Evolutionary conservation across 2,888 invertebrate genomes (phyloP), one percentile per base, ranked within the genome.

Genomic region (Luperina nickerlii): DNA sequence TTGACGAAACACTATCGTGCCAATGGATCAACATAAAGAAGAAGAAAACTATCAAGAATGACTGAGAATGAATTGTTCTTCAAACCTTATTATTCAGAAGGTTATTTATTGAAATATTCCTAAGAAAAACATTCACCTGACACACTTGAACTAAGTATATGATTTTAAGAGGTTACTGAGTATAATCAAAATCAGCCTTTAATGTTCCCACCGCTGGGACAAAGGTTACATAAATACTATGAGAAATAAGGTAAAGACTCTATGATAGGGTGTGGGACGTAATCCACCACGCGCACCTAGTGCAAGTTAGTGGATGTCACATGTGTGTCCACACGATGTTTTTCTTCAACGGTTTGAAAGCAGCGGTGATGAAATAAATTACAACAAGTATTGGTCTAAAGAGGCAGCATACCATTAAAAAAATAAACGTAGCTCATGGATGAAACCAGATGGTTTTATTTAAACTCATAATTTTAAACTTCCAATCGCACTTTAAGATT

Each of bases 381-480:
- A 51, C 54, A 57, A 0, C 20, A 8, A 27, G 4, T 8, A 73
- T 27, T 51, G 15, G 9, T 9, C 8, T 24, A 9, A 27, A 32
- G 7, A 32, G 0, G 2, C 24, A 27, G 20, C 15, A 20, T 27
- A 18, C 9, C 6, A 11, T 63, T 8, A 20, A 5, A 60, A 18
- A 65, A 57, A 11, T 5, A 0, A 27, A 32, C 27, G 9, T 18
- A 79, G 15, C 24, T n/a, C 42, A 9, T 42, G n/a, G 13, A 2
- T 48, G 32, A 27, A 85, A 8, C 27, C n/a, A 32, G 54, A 51
- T 27, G 62, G 27, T 63, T 80, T 57, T 42, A 82, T 68, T 74
- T n/a, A 57, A 73, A 57, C 81, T 45, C 81, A 66, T 85, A 73
- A 81, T 74, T 86, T 86, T 27, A 81, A 82, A 82, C 85, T 74